Conservation (phyloP, 2,888 invertebrate species). For the Harpalus rufipes region DNA sequence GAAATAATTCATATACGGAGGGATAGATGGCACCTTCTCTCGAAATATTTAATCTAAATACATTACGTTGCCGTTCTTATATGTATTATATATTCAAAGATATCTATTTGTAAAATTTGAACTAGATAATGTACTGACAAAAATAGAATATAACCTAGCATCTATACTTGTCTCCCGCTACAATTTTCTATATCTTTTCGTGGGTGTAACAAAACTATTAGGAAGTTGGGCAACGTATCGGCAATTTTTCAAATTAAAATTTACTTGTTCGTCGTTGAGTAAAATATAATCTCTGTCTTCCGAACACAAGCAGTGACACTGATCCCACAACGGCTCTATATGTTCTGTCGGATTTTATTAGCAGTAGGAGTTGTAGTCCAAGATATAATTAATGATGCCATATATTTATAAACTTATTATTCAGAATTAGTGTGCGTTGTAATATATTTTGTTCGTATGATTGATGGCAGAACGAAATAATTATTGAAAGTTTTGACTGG, state of each 20-base stretch:
- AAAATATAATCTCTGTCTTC: conserved; percentile 38
- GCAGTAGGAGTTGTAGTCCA: conserved; percentile 9
- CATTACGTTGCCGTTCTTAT: no score
- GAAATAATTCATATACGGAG: no score
- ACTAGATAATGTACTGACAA: no score
- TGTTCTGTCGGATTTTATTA: conserved; percentile 32
- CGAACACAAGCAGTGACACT: conserved; percentile 32
- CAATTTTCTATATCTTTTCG: conserved; percentile 15
- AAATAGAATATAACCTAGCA: background rate
- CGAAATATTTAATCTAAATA: no score
- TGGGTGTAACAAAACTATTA: conserved; percentile 64
- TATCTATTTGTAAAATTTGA: no score
- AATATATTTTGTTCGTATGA: conserved; percentile 36
- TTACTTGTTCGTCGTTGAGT: conserved; percentile 53
- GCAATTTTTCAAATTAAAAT: conserved; percentile 65
- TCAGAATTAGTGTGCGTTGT: conserved; percentile 26
- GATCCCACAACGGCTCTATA: conserved; percentile 15
- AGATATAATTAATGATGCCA: conserved; percentile 27
- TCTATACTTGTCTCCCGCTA: background rate
- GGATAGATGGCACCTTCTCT: no score
- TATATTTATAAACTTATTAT: conserved; percentile 45
- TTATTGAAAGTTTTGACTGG: conserved; percentile 42
- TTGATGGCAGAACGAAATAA: conserved; percentile 38
- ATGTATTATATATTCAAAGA: no score
- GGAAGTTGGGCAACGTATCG: conserved; percentile 56